These are phyloP conservation scores for Aythya baeri DNA, from an alignment of 2,113 vertebrate genomes.

Conservation along the genomic window DNA sequence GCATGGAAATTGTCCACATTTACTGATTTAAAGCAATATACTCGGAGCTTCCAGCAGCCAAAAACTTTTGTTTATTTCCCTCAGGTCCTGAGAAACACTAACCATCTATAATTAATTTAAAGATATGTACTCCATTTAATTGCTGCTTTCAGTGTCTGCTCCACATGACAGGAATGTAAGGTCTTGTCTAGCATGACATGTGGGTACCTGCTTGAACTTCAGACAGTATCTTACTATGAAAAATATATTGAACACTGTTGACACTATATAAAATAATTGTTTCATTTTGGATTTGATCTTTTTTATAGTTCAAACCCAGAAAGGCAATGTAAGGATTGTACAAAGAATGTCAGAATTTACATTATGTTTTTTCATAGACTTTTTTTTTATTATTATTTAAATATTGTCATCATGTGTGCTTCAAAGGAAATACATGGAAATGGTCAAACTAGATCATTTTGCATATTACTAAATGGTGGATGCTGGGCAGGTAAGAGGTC, in stretches of 20 bases:
- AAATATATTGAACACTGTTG: not conserved
- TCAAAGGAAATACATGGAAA: not conserved
- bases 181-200: not conserved
- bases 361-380: not conserved
- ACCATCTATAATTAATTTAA: not conserved
- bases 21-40: not conserved
- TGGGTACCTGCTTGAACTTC: not conserved
- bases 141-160: not conserved
- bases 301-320: not conserved
- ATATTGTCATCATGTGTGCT: not conserved
- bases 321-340: not conserved
- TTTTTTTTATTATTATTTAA: not conserved
- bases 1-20: conserved; percentile 24
- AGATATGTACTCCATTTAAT: not conserved
- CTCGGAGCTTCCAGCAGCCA: not conserved
- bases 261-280: not conserved
- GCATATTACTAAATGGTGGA: not conserved
- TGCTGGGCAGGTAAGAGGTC: not conserved
- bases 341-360: not conserved
- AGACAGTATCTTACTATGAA: not conserved
- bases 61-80: not conserved
- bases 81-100: not conserved
- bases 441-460: not conserved
- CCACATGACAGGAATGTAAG: not conserved
- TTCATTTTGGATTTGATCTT: not conserved